Base-by-base conservation (phyloP, 2,797 vertebrate species). In the Thaleichthys pacificus region DNA sequence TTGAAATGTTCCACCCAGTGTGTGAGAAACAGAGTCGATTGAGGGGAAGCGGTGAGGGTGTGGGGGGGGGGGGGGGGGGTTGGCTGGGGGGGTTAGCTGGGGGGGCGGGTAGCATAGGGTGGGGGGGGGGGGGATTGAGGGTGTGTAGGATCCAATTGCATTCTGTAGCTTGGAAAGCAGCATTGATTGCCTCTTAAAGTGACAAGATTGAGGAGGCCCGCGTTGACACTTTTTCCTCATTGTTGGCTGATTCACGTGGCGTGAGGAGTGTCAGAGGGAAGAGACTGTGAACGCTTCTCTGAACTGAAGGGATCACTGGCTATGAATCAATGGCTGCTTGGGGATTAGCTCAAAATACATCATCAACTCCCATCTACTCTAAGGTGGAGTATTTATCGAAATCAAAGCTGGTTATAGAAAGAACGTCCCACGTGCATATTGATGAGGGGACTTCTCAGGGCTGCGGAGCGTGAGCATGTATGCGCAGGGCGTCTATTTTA, bases 161-260 rank as follows among this genome's bases (percentile, higher is more conserved):
- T 84, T 84, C 60, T 65, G 77, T 79, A 47, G 71, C 77, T 77
- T 70, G 80, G 82, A 80, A 87, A 88, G 83, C 81, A 67, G 73
- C 89, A 93, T 92, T 87, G 92, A 93, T 93, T 84, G 88, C 51
- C 80, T 78, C 83, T 86, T 88, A 90, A 89, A 90, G 82, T 86
- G 89, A 89, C 88, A 89, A 91, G 87, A 93, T 89, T 87, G 93
- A 92, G 86, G 84, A 90, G 90, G 75, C 81, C 80, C 79, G 75
- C 86, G 86, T 82, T 82, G 89, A 90, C 87, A 86, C 74, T 83
- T 87, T 90, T 84, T 86, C 85, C 88, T 80, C 73, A 88, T 84
- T 87, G 84, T 89, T 62, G 70, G 79, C 72, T 86, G 77, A 81
- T 81, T 77, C 82, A 86, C 82, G 85, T 84, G 78, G 75, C 80